Base-by-base conservation (phyloP, 2,113 vertebrate species). In the Pelodiscus sinensis region DNA sequence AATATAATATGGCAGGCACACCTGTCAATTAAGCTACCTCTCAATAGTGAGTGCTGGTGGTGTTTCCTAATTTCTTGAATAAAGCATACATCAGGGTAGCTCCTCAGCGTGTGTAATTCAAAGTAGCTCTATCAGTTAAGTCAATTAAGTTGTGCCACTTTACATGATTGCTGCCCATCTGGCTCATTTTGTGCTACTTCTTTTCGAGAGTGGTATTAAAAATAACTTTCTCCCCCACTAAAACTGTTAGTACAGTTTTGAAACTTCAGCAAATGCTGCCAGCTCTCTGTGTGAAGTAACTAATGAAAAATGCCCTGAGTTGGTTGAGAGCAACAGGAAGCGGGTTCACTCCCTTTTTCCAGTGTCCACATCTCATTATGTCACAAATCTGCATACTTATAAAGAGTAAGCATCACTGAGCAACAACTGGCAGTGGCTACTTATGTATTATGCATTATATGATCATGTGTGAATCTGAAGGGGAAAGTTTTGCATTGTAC, bases 221-320 rank as follows among this genome's bases (percentile, higher is more conserved):
- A 94, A 79, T 12, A 16, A 12, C 54, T 95, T 81, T 90, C 79
- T 93, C 73, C 51, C 22, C 77, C 14, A 54, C 86, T 84, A 88
- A 92, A 94, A 89, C 90, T 78, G 85, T 87, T 21, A 55, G 31
- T 75, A 91, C 91, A 50, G 94, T 94, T 96, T 93, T 94, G 85
- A 96, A 92, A 87, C 90, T 31, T 95, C 21, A 57, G 14, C 87
- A 80, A 58, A 78, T 73, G 54, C 92, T 71, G 2, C 51, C 9
- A 2, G 21, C 84, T 87, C 93, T 82, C 83, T 8, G 54, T 15
- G 81, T 29, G 82, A 93, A 54, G 24, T 57, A 86, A 35, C 51
- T 27, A 62, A 52, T 87, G 94, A 93, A 93, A 92, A 94, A 38
- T 71, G 2, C 25, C 85, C 86, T 31, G 80, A 86, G 90, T 86